Base-by-base conservation (phyloP, 1,140 invertebrate species). In the Galleria mellonella region DNA sequence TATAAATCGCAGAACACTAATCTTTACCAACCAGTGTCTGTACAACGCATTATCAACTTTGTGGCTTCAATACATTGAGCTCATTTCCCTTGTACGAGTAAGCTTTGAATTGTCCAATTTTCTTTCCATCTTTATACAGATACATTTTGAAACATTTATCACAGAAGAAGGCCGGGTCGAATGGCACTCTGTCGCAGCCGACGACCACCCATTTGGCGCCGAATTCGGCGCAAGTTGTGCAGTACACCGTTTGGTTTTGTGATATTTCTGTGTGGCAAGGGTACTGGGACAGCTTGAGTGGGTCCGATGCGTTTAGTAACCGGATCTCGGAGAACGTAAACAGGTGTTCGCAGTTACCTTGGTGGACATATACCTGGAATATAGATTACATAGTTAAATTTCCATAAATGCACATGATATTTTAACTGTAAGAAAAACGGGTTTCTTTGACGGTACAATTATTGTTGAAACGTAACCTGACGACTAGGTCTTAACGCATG, bases 301-400 rank as follows among this genome's bases (percentile, higher is more conserved):
- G 75, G 64, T 92, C 90, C 13, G 54, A 52, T 0, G 66, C 40
- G 40, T 79, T 69, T 13, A 92, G 35, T 0, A 93, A 73, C 40
- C 91, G 90, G 7, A 87, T 87, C 74, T 96, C 92, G 7, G 90
- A 91, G 56, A 97, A 92, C 0, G 92, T 86, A 61, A 97, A 89
- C 0, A 96, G 64, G 79, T 97, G 96, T 75, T 97, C 95, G 83
- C 96, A 97, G 60, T 91, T 89, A n/a, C 95, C 95, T 75, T 96
- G 94, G 83, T 96, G 95, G 23, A 93, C 86, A 83, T 96, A 97
- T 3, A 96, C 88, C 89, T 94, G 93, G 2, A 51, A 53, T 38
- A 8, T 29, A n/a, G n/a, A n/a, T n/a, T n/a, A n/a, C n/a, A n/a
- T n/a, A n/a, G n/a, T n/a, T n/a, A n/a, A n/a, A n/a, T n/a, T n/a